phyloP scores from a whole-genome alignment of 1,140 invertebrate genomes.

The Venturia canescens region DNA sequence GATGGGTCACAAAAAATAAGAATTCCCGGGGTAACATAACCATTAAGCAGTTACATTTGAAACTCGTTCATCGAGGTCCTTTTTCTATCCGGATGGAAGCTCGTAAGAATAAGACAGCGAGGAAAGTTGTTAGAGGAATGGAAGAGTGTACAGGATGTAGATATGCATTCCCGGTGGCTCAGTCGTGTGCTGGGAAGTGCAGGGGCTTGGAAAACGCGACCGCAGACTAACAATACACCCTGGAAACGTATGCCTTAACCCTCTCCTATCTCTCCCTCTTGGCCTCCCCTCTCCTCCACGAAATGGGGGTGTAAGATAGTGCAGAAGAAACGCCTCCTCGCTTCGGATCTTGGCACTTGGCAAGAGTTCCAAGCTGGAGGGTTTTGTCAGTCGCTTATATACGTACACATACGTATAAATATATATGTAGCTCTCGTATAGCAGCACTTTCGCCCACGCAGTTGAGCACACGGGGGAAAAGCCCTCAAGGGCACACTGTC shows the following conservation, averaged over 20 bases:
- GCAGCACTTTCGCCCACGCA: conserved; percentile 27
- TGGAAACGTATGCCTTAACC: conserved; percentile 25
- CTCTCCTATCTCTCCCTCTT: background rate
- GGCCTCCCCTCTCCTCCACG: background rate
- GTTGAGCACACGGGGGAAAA: conserved; percentile 26
- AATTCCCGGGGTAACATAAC: too few species aligned
- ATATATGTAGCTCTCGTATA: too few species aligned
- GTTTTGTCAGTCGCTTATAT: background rate
- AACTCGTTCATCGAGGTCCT: conserved; percentile 1
- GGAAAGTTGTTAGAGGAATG: too few species aligned
- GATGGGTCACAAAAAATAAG: too few species aligned
- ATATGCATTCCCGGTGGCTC: background rate
- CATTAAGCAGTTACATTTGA: background rate
- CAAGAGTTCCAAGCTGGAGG: conserved; percentile 20
- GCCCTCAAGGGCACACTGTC: conserved; percentile 42
- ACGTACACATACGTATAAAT: too few species aligned
- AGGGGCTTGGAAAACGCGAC: conserved; percentile 34
- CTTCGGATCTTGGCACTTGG: conserved; percentile 29
- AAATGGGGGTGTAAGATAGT: conserved; percentile 9
- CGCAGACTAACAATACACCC: conserved; percentile 29
- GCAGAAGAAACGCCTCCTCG: conserved; percentile 20
- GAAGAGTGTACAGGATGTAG: background rate
- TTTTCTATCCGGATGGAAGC: background rate
- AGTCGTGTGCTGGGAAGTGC: background rate
- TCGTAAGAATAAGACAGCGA: background rate